These are phyloP conservation scores for Hemicordylus capensis DNA, from an alignment of 2,113 vertebrate genomes.

Conservation along the genomic window DNA sequence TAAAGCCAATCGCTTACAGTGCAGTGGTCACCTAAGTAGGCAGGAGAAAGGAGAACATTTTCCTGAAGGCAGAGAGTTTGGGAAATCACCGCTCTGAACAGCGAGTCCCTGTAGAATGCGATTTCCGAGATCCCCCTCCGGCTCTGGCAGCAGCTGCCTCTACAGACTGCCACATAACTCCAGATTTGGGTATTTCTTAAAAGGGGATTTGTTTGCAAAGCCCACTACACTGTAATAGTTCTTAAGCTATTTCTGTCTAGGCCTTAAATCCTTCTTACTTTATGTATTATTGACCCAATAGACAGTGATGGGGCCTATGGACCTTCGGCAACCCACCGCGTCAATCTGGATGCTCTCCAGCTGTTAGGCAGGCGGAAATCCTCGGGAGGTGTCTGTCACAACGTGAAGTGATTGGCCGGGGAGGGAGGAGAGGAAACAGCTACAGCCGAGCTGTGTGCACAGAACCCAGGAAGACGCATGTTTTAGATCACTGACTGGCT, in stretches of 20 bases:
- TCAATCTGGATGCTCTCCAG: neutral
- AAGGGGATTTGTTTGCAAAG: conserved; percentile 67
- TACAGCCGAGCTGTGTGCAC: neutral
- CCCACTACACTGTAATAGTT: conserved; percentile 63
- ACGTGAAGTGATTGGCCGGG: neutral
- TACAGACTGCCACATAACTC: conserved; percentile 39
- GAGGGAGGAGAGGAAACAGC: neutral
- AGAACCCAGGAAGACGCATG: neutral
- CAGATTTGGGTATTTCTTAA: conserved; percentile 64
- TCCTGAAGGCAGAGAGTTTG: no score
- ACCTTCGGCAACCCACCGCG: conserved; percentile 4
- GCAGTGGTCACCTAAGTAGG: neutral
- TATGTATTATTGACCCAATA: conserved; percentile 65
- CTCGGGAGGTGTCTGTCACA: neutral
- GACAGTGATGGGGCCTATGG: conserved; percentile 33
- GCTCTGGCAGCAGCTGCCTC: neutral
- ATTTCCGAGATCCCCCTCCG: neutral
- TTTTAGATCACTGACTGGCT: no score
- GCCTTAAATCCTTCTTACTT: conserved; percentile 71
- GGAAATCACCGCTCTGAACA: no score
- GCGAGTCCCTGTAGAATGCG: no score
- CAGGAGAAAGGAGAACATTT: no score
- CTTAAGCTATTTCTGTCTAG: conserved; percentile 69
- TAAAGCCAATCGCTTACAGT: no score
- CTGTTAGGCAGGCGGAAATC: accelerated